These are phyloP conservation scores for Typhlomys cinereus DNA, from an alignment of 2,113 vertebrate species.

Conservation along the genomic window DNA sequence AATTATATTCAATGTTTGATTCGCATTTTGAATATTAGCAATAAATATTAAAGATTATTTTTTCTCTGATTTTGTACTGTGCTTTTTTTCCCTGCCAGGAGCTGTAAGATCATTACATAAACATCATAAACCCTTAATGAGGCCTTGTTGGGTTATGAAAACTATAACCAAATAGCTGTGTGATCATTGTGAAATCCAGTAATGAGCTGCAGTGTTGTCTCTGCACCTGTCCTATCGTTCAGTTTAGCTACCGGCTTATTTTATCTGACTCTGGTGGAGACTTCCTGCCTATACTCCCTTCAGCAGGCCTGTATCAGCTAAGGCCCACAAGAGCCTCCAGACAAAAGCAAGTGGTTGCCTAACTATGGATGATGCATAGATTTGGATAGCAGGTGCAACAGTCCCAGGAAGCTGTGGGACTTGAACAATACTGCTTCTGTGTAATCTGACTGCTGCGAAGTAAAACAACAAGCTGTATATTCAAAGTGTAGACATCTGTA, in stretches of 20 bases:
- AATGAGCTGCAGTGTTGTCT: not conserved
- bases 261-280: not conserved
- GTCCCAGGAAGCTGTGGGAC: conserved; percentile 44
- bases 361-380: not conserved
- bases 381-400: conserved; percentile 13
- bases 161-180: not conserved
- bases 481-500: conserved; percentile 49
- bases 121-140: not conserved
- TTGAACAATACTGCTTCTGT: conserved; percentile 62
- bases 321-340: not conserved
- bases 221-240: not conserved
- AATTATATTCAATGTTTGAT: not conserved
- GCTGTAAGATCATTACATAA: not conserved
- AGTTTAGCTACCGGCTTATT: not conserved
- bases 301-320: not conserved
- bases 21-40: conserved; percentile 10
- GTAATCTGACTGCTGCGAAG: conserved; percentile 10
- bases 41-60: not conserved
- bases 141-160: conserved; percentile 15
- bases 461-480: conserved; percentile 30
- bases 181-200: not conserved
- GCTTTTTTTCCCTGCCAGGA: conserved; percentile 14
- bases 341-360: conserved; percentile 48
- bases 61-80: not conserved
- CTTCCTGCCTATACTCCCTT: not conserved